phyloP scores from a whole-genome alignment of 1,140 invertebrate species.

The Zaprionus ghesquierei region DNA sequence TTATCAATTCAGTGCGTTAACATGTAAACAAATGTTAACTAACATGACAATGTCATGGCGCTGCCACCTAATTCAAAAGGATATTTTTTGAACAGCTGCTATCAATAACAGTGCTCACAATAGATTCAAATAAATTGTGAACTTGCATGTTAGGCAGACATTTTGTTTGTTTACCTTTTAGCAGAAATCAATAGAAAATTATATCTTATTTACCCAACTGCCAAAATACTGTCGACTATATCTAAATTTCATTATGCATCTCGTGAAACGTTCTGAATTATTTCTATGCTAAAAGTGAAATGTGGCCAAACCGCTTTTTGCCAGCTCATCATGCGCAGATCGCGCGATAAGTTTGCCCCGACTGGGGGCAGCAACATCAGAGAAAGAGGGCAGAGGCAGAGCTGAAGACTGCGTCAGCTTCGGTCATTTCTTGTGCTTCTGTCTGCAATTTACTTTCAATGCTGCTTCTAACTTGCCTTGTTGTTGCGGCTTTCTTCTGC shows the following conservation, averaged over 20 bases:
- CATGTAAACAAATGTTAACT: background rate
- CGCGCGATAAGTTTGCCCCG: background rate
- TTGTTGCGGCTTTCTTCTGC: conserved; percentile 34
- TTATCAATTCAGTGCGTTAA: background rate
- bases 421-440: conserved; percentile 32
- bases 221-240: background rate
- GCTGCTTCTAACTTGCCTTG: conserved; percentile 53
- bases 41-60: background rate
- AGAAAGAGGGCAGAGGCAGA: background rate
- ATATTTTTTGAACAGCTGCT: background rate
- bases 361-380: background rate
- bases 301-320: conserved; percentile 68
- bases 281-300: conserved; percentile 80
- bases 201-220: background rate
- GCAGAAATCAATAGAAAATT: background rate
- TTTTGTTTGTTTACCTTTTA: background rate
- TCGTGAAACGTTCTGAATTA: conserved; percentile 67
- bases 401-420: conserved; percentile 5
- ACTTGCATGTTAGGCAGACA: background rate
- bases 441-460: conserved; percentile 77
- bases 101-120: background rate
- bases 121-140: background rate
- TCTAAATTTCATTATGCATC: background rate
- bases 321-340: conserved; percentile 22
- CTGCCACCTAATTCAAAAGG: background rate